Conservation (phyloP, 2,113 vertebrate genomes). For the Peromyscus leucopus region DNA sequence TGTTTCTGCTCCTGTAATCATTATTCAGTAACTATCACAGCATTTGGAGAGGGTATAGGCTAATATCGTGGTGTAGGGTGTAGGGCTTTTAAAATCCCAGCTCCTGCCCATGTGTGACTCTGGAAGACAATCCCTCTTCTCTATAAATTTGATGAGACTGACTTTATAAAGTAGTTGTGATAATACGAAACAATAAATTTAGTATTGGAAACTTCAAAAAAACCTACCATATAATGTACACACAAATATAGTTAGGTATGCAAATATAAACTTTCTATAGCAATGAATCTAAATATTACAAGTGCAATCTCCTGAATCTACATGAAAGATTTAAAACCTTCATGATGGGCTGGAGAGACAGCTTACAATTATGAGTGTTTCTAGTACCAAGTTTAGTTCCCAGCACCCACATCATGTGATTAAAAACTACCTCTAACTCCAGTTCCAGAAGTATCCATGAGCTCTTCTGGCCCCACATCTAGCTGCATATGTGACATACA, state of each 20-base stretch:
- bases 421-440: not conserved
- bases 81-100: not conserved
- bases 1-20: not conserved
- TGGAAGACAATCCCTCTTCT: not conserved
- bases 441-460: not conserved
- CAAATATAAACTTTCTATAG: constrained; percentile 23
- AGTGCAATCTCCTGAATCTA: constrained; percentile 12
- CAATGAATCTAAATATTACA: constrained; percentile 25
- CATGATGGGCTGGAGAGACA: not conserved
- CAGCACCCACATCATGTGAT: not conserved
- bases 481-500: not conserved
- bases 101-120: not conserved
- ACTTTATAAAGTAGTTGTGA: not conserved
- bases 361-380: not conserved
- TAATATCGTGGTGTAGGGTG: not conserved
- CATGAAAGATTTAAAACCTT: constrained; percentile 32
- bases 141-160: not conserved
- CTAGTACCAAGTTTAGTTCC: not conserved
- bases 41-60: fast-evolving
- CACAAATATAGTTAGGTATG: not conserved
- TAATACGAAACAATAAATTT: not conserved
- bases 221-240: not conserved
- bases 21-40: not conserved
- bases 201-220: constrained; percentile 8
- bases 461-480: not conserved